Conservation (phyloP, 2,797 vertebrate genomes). For the Botia almorhae region DNA sequence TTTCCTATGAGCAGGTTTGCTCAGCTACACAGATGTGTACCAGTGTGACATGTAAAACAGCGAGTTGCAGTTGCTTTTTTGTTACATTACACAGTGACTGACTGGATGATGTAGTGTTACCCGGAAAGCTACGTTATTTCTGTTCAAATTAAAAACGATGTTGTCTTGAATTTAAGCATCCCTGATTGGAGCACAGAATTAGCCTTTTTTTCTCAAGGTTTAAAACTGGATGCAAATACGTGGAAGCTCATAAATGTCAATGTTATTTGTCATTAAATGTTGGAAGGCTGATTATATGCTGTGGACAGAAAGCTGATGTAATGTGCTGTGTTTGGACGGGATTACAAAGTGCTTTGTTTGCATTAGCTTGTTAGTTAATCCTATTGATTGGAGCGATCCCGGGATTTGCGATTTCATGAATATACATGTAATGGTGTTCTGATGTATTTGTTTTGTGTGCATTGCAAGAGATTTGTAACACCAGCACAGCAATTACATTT, state of each 20-base stretch:
- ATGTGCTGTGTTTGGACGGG: conserved; percentile 48
- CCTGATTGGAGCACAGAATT: not conserved
- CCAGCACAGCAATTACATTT: conserved; percentile 10
- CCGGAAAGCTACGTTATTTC: too few relatives aligned
- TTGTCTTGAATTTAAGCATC: not conserved
- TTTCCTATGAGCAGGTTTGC: too few relatives aligned
- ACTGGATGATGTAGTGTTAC: too few relatives aligned
- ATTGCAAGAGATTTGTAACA: conserved; percentile 35
- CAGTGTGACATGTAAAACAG: too few relatives aligned
- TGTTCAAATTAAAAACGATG: too few relatives aligned
- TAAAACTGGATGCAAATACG: conserved; percentile 10
- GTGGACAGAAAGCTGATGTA: conserved; percentile 41
- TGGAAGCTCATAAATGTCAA: conserved; percentile 24
- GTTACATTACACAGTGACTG: too few relatives aligned
- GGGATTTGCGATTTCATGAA: conserved; percentile 51
- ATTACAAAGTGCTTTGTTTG: conserved; percentile 57
- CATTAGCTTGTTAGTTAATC: conserved; percentile 54
- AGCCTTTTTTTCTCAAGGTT: conserved; percentile 9
- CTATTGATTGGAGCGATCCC: conserved; percentile 49
- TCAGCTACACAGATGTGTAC: too few relatives aligned
- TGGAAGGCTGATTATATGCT: conserved; percentile 39
- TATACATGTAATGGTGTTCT: conserved; percentile 46
- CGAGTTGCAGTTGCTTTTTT: too few relatives aligned
- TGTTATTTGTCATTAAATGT: conserved; percentile 49
- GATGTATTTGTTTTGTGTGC: conserved; percentile 41